A percentile compares a stretch with the other conserved stretches of the same genome.
Conservation (phyloP, 2,888 invertebrate species). For the Amiota communis region DNA sequence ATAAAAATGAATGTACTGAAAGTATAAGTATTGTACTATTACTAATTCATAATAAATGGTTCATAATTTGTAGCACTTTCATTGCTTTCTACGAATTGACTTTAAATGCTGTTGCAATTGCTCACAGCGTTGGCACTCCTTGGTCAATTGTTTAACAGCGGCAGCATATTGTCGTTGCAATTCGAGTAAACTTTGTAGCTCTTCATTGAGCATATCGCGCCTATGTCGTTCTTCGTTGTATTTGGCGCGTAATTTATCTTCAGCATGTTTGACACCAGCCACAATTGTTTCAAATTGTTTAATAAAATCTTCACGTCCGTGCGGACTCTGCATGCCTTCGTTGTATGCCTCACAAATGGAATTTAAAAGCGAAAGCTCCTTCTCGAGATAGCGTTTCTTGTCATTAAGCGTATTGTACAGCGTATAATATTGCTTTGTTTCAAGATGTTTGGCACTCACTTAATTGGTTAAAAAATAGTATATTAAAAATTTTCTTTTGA, state of each 20-base stretch:
- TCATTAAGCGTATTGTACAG: slow-evolving; percentile 96
- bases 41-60: background rate
- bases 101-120: slow-evolving; percentile 71
- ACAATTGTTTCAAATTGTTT: slow-evolving; percentile 92
- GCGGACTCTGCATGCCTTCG: slow-evolving; percentile 86
- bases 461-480: slow-evolving; percentile 41
- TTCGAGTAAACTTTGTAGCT: slow-evolving; percentile 78
- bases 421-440: slow-evolving; percentile 98
- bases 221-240: slow-evolving; percentile 80
- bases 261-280: slow-evolving; percentile 90
- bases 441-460: slow-evolving; percentile 96
- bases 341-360: slow-evolving; percentile 92
- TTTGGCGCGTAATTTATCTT: slow-evolving; percentile 81
- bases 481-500: background rate
- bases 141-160: slow-evolving; percentile 83
- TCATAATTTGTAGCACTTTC: background rate
- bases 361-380: slow-evolving; percentile 90
- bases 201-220: slow-evolving; percentile 79
- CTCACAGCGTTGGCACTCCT: slow-evolving; percentile 83
- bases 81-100: slow-evolving; percentile 65
- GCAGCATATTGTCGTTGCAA: slow-evolving; percentile 84
- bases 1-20: background rate
- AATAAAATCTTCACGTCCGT: slow-evolving; percentile 90
- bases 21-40: background rate
- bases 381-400: slow-evolving; percentile 92